A percentile compares a stretch with the other conserved stretches of the same genome.
phyloP scores from a whole-genome alignment of 2,113 vertebrate species.

The Aplodontia rufa region DNA sequence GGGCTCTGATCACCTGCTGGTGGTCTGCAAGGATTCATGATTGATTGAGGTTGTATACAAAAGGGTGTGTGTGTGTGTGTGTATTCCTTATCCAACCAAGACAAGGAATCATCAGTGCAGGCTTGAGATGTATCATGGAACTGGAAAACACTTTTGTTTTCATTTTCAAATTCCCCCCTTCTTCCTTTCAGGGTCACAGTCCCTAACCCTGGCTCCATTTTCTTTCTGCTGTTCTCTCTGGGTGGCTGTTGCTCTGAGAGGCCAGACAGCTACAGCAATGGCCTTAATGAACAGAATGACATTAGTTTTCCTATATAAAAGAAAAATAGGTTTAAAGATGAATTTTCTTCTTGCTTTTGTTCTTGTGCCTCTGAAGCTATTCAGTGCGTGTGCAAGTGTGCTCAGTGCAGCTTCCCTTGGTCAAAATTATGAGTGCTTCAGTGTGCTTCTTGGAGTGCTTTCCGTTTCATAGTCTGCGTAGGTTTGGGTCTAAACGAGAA shows the following conservation, averaged over 20 bases:
- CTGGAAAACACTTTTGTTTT: not conserved
- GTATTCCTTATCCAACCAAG: not conserved
- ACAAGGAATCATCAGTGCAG: not conserved
- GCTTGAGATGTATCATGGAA: not conserved
- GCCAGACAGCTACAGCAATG: accelerated
- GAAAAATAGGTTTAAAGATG: not conserved
- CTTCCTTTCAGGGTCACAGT: not conserved
- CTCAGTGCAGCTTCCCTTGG: not conserved
- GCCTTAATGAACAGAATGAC: not conserved
- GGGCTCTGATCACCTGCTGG: no score
- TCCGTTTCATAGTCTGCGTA: not conserved
- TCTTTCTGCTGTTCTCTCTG: not conserved
- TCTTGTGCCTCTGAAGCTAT: not conserved
- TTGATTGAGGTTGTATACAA: not conserved
- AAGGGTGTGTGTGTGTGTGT: not conserved
- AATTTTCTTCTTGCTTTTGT: not conserved
- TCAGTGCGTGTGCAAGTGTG: not conserved
- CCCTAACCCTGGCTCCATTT: not conserved
- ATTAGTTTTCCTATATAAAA: not conserved
- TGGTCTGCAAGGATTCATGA: not conserved
- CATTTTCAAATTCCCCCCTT: not conserved
- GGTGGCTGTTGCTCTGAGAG: not conserved
- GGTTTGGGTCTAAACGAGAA: not conserved
- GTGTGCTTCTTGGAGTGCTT: not conserved
- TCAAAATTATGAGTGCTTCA: not conserved